A percentile compares a stretch with the other conserved stretches of the same genome.
Conservation (phyloP, 2,888 invertebrate genomes). For the Empis livida region DNA sequence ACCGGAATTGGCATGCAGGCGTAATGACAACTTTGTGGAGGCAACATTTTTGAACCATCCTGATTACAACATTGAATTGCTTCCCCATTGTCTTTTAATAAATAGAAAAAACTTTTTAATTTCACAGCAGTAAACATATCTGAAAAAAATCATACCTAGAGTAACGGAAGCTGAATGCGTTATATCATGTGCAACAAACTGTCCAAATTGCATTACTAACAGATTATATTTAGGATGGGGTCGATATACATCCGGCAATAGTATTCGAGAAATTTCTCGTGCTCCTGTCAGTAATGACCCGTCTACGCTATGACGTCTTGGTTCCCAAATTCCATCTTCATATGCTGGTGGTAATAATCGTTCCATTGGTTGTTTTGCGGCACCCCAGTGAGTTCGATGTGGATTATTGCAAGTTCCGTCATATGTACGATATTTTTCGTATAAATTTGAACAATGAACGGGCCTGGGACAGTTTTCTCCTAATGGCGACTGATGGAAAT, state of each 20-base stretch:
- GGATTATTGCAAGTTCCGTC: conserved; percentile 78
- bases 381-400: conserved; percentile 47
- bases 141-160: neutral
- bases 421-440: conserved; percentile 49
- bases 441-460: conserved; percentile 35
- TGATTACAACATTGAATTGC: conserved; percentile 59
- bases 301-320: conserved; percentile 26
- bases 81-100: conserved; percentile 47
- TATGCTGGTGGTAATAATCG: conserved; percentile 54
- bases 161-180: conserved; percentile 41
- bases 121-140: neutral
- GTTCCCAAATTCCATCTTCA: conserved; percentile 44
- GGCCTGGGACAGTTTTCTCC: conserved; percentile 28
- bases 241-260: conserved; percentile 46
- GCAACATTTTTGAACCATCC: conserved; percentile 42
- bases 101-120: neutral
- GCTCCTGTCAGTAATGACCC: conserved; percentile 49
- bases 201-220: conserved; percentile 67
- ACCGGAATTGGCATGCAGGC: conserved; percentile 56
- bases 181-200: conserved; percentile 64
- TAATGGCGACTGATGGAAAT: conserved; percentile 24
- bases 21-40: conserved; percentile 43
- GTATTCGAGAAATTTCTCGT: conserved; percentile 48
- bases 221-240: conserved; percentile 50
- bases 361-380: conserved; percentile 48